Base-by-base conservation (phyloP, 1,140 invertebrate genomes). In the Penaeus vannamei region DNA sequence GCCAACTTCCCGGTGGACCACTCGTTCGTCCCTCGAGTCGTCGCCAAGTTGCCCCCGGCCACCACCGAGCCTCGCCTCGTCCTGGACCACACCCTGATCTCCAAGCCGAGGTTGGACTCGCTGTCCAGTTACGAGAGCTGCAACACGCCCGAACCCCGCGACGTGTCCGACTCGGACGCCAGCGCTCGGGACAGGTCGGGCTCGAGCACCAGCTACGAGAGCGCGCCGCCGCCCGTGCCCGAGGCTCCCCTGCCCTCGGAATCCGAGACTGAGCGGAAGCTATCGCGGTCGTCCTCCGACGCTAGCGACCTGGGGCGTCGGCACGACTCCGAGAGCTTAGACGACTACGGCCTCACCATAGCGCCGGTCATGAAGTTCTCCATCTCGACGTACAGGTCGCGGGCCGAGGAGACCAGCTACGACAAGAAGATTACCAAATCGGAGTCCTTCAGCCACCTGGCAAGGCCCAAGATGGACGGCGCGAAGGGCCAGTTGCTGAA, bases 351-450 rank as follows among this genome's bases (percentile, higher is more conserved):
- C 62, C 53, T 77, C 20, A 87, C 26, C 64, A 36, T 66, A 8
- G 62, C 90, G 36, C 64, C 69, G 19, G 46, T 69, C 23, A 85
- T 89, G 64, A 84, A 61, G 23, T 91, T 91, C 60, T 91, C 91
- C 10, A 91, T 91, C 53, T 91, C 91, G 1, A 90, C 91, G 1
- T 91, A 91, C 59, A 86, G 66, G n/a, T 91, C 91, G 1, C 62
- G 91, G 10, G 80, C 91, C 32, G 85, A 90, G 26, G 88, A 91
- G 61, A 88, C 42, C 0, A 90, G 91, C 84, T 91, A 91, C 82
- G 89, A 90, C 53, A 85, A 90, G 36, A 91, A 91, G 66, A 53
- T 91, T 7, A 62, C 61, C 8, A 86, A 85, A 66, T 86, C 89
- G 29, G 91, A 89, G 0, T 90, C 90, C 8, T 89, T 91, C 23